A percentile compares a stretch with the other conserved stretches of the same genome.
Conservation (phyloP, 2,797 vertebrate species). For the Cottoperca gobio region DNA sequence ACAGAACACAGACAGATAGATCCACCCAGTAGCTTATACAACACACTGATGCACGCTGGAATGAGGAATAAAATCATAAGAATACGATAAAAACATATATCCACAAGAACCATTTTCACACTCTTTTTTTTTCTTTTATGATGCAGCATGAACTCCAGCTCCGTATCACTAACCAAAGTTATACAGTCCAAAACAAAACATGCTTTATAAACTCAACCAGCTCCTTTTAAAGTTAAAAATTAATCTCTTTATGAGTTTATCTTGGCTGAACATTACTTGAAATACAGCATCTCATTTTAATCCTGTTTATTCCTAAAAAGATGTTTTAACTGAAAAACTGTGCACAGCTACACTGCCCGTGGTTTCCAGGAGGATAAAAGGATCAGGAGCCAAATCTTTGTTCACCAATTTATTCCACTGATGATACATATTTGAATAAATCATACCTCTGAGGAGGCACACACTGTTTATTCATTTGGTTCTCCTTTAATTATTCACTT, state of each 20-base stretch:
- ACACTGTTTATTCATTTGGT: slow-evolving; percentile 6
- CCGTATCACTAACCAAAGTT: slow-evolving; percentile 9
- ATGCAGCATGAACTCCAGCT: neutral
- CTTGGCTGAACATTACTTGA: slow-evolving; percentile 21
- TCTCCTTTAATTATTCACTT: slow-evolving; percentile 46
- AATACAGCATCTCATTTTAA: neutral
- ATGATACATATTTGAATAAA: slow-evolving; percentile 16
- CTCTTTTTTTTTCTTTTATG: neutral
- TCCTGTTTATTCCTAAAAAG: neutral
- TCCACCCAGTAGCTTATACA: too few relatives aligned
- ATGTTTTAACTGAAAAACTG: neutral
- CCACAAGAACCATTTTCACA: neutral
- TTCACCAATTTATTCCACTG: neutral
- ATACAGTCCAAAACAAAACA: slow-evolving; percentile 7
- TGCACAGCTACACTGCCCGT: neutral
- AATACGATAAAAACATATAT: neutral
- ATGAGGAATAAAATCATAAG: too few relatives aligned
- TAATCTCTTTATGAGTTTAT: slow-evolving; percentile 1
- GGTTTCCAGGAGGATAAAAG: slow-evolving; percentile 12
- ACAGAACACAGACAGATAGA: too few relatives aligned
- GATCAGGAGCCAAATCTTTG: slow-evolving; percentile 10
- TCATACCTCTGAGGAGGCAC: slow-evolving; percentile 7
- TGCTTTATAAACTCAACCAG: neutral
- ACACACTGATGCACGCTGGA: too few relatives aligned
- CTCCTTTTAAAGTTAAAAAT: slow-evolving; percentile 20